A percentile compares a stretch with the other conserved stretches of the same genome.
phyloP scores from a whole-genome alignment of 2,797 vertebrate species.

The Gallinago nigripennis region DNA sequence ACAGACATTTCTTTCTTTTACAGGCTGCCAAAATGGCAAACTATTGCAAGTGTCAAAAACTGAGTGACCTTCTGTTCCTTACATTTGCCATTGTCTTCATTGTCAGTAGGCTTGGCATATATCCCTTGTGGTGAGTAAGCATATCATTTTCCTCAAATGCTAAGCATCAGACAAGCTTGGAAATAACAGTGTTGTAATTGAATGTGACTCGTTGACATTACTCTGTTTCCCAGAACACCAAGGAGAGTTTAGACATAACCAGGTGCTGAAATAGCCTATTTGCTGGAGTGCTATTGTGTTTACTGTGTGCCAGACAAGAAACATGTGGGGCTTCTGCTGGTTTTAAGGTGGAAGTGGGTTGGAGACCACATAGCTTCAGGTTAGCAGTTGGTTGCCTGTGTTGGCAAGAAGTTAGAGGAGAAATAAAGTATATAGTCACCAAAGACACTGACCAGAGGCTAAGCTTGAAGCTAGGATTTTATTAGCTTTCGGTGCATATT shows the following conservation, averaged over 20 bases:
- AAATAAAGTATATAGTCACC: background rate
- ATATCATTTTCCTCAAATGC: background rate
- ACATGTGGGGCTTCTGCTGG: background rate
- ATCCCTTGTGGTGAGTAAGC: conserved; percentile 93
- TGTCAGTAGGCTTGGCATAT: conserved; percentile 92
- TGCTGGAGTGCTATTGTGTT: background rate
- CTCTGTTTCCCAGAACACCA: background rate
- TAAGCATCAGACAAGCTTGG: background rate
- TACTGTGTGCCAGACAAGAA: background rate
- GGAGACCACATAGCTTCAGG: background rate
- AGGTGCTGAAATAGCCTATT: background rate
- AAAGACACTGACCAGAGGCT: background rate
- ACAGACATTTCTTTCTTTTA: conserved; percentile 66
- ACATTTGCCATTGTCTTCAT: conserved; percentile 95
- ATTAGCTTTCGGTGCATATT: background rate
- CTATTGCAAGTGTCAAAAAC: conserved; percentile 96
- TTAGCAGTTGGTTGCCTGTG: background rate
- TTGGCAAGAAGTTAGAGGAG: background rate
- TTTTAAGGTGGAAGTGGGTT: background rate
- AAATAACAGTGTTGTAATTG: background rate
- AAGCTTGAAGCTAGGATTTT: background rate
- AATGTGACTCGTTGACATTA: background rate
- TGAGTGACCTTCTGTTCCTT: conserved; percentile 94
- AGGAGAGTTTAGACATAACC: background rate
- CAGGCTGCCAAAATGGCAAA: conserved; percentile 99